Evolutionary conservation across 2,113 vertebrate genomes (phyloP).

Genomic region (Proteles cristata): DNA sequence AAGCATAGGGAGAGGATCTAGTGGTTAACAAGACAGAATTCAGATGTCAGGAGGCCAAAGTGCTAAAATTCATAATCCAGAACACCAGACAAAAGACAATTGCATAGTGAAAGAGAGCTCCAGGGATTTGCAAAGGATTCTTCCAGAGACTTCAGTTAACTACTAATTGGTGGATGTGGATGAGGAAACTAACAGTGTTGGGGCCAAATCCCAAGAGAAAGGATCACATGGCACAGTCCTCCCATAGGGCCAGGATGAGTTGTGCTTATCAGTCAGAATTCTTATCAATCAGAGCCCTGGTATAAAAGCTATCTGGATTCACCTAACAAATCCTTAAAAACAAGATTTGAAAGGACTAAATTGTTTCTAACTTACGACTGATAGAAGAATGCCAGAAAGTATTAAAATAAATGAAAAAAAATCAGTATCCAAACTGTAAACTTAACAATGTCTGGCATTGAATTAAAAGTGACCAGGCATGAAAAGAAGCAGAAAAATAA

Average conservation of each 20-base stretch:
- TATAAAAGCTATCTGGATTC: background rate
- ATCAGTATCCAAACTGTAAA: background rate
- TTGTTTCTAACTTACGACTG: background rate
- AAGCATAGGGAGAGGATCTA: background rate
- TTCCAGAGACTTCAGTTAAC: background rate
- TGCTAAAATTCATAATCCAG: background rate
- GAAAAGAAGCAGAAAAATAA: background rate
- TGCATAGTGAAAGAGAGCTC: background rate
- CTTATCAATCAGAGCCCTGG: background rate
- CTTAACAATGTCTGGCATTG: background rate
- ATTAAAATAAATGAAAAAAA: background rate
- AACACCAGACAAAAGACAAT: background rate
- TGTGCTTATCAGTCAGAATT: background rate
- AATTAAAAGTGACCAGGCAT: background rate
- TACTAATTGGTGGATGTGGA: background rate
- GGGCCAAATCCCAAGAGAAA: background rate
- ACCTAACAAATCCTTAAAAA: background rate
- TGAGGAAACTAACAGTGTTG: background rate
- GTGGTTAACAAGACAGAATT: background rate
- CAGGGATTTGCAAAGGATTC: background rate
- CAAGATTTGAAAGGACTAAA: background rate
- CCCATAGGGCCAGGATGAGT: background rate
- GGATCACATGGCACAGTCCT: background rate
- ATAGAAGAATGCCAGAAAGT: background rate
- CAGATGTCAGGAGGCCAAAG: background rate